These are phyloP conservation scores for Caenorhabditis latens DNA, from an alignment of 1,140 invertebrate genomes.

Conservation along the genomic window DNA sequence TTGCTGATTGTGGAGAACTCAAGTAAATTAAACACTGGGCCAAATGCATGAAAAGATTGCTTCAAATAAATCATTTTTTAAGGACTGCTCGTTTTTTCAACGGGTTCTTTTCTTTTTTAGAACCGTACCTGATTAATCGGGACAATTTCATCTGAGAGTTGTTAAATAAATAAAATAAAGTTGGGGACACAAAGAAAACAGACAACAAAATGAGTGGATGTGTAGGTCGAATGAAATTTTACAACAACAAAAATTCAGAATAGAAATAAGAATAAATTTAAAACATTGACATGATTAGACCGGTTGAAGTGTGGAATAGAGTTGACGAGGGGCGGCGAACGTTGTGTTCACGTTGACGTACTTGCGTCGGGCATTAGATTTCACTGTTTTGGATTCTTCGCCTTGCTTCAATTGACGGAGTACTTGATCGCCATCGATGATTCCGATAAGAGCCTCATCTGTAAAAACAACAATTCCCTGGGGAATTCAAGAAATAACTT, in stretches of 20 bases:
- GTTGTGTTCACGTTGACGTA: neutral
- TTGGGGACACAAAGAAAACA: conserved; percentile 9
- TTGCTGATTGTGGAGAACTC: conserved; percentile 66
- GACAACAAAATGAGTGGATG: conserved; percentile 25
- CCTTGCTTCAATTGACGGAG: conserved; percentile 1
- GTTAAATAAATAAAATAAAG: neutral
- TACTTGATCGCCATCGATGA: conserved; percentile 34
- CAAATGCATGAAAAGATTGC: too few species aligned
- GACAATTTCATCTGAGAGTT: neutral
- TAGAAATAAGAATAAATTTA: neutral
- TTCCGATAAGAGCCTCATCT: conserved; percentile 16
- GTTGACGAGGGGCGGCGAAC: conserved; percentile 24
- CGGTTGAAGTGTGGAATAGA: conserved; percentile 44
- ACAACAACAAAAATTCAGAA: neutral
- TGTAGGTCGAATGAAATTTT: conserved; percentile 1
- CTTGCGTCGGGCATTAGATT: neutral
- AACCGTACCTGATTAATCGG: too few species aligned
- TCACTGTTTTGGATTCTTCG: conserved; percentile 16
- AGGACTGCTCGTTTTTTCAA: too few species aligned
- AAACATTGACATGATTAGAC: neutral
- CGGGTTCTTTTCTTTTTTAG: too few species aligned
- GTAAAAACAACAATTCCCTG: neutral
- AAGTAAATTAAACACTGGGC: neutral
- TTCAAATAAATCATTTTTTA: too few species aligned
- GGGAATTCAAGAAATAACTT: neutral